phyloP scores from a whole-genome alignment of 2,797 vertebrate genomes.

The Tokudaia tokunoshimensis region DNA sequence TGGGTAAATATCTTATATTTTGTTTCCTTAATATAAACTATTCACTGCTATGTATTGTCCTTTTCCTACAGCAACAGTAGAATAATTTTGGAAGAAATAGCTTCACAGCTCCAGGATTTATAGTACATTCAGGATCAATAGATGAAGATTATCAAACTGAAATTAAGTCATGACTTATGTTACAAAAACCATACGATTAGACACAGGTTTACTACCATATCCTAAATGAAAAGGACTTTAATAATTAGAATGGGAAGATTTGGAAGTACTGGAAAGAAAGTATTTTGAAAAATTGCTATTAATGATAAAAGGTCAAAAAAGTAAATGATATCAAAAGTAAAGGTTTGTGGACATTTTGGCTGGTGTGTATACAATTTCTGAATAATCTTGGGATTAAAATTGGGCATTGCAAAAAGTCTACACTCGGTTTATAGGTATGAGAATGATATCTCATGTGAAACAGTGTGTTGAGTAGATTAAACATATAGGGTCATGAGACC shows the following conservation, averaged over 20 bases:
- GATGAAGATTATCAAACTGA: not conserved
- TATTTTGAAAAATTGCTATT: not conserved
- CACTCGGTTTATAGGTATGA: not conserved
- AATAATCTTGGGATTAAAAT: not conserved
- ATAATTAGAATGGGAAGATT: not conserved
- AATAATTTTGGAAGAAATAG: not conserved
- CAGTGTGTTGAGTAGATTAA: not conserved
- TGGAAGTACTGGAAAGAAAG: not conserved
- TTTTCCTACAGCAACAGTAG: not conserved
- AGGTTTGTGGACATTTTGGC: not conserved
- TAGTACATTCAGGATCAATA: not conserved
- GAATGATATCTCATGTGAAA: not conserved
- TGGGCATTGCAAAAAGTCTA: not conserved
- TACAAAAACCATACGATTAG: not conserved
- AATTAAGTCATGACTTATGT: not conserved
- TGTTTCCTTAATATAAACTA: not conserved
- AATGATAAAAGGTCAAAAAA: not conserved
- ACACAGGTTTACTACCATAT: not conserved
- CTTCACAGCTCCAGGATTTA: not conserved
- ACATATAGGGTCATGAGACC: not conserved
- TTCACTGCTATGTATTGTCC: not conserved
- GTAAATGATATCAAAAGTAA: not conserved
- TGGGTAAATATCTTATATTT: not conserved
- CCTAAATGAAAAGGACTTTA: not conserved
- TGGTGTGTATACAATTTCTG: not conserved